These are phyloP conservation scores for honey bee (Apis mellifera) DNA, from an alignment of 1,140 invertebrate genomes.

Conservation along the genomic window DNA sequence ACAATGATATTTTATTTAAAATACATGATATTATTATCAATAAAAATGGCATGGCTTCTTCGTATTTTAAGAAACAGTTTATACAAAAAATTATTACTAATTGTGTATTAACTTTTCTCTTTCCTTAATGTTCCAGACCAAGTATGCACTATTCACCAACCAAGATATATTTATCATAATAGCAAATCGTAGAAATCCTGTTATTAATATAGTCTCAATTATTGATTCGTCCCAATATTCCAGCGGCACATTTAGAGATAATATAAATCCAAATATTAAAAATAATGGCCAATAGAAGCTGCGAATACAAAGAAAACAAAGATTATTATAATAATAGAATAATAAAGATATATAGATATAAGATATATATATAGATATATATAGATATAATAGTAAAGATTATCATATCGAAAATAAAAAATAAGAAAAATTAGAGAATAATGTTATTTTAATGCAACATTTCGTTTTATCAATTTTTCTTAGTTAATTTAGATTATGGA, in stretches of 20 bases:
- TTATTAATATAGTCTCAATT: slow-evolving; percentile 83
- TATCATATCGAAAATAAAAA: too few species aligned
- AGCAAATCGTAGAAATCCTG: slow-evolving; percentile 86
- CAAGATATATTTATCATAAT: slow-evolving; percentile 84
- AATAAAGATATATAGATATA: too few species aligned
- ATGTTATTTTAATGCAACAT: too few species aligned
- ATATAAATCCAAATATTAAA: slow-evolving; percentile 84
- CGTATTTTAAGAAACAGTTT: slow-evolving; percentile 72
- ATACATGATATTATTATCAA: slow-evolving; percentile 67
- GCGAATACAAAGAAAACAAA: neutral
- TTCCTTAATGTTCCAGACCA: slow-evolving; percentile 86
- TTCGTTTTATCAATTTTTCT: too few species aligned
- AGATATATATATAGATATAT: too few species aligned
- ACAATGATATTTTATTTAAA: neutral
- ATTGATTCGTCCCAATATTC: slow-evolving; percentile 89
- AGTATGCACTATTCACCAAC: slow-evolving; percentile 86
- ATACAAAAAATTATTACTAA: slow-evolving; percentile 67
- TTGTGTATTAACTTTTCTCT: slow-evolving; percentile 85
- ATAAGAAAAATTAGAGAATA: too few species aligned
- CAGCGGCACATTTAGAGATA: slow-evolving; percentile 88
- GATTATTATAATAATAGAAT: too few species aligned
- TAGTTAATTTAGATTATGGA: too few species aligned
- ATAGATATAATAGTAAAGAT: too few species aligned
- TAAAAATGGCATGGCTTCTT: slow-evolving; percentile 73
- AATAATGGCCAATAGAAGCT: slow-evolving; percentile 89